Evolutionary conservation across 2,888 invertebrate genomes (phyloP).

Genomic region (Ormia ochracea): DNA sequence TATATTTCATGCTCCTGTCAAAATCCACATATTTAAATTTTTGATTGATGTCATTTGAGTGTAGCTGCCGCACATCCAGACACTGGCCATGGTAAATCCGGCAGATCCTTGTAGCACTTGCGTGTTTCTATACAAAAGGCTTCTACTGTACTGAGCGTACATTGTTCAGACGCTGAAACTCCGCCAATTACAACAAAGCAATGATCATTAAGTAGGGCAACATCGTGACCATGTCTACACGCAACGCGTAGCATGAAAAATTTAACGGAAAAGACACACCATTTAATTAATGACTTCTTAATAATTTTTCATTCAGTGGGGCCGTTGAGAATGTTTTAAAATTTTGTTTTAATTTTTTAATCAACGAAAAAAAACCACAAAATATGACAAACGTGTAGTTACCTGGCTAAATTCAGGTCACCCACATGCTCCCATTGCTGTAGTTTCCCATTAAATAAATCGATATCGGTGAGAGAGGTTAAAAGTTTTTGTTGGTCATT

Average conservation of each 20-base stretch:
- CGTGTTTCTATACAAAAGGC: slow-evolving; percentile 81
- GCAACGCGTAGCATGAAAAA: not conserved
- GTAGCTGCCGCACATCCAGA: slow-evolving; percentile 77
- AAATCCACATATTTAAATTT: not conserved
- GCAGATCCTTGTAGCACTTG: slow-evolving; percentile 81
- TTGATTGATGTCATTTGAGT: slow-evolving; percentile 26
- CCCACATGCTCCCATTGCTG: slow-evolving; percentile 65
- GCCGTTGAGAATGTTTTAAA: not conserved
- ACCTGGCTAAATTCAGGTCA: slow-evolving; percentile 66
- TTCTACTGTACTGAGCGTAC: slow-evolving; percentile 82
- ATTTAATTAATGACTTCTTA: slow-evolving; percentile 58
- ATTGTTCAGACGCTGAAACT: slow-evolving; percentile 64
- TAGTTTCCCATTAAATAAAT: slow-evolving; percentile 62
- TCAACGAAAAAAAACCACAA: not conserved
- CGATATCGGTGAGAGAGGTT: slow-evolving; percentile 66
- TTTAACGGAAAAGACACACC: not conserved
- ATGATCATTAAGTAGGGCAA: slow-evolving; percentile 64
- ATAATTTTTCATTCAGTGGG: slow-evolving; percentile 20
- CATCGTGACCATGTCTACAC: slow-evolving; percentile 69
- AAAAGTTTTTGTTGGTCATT: slow-evolving; percentile 61
- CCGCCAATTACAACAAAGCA: slow-evolving; percentile 68
- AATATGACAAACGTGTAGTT: not conserved
- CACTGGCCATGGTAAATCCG: slow-evolving; percentile 80
- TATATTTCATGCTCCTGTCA: no score
- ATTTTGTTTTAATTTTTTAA: not conserved